Conservation (phyloP, 2,113 vertebrate species). For the Bostrychus sinensis region DNA sequence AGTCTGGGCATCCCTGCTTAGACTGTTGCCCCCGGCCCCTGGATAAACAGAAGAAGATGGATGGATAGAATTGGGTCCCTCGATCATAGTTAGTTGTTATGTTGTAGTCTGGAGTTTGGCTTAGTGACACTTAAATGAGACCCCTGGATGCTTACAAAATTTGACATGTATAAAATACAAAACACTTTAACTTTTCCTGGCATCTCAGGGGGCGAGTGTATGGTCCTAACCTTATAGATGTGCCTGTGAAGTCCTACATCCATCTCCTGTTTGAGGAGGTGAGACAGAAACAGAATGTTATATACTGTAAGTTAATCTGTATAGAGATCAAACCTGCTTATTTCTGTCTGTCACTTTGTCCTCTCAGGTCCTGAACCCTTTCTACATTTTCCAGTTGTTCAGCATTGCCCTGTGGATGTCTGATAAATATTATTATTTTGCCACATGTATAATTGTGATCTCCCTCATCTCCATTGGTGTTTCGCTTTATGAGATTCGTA, state of each 20-base stretch:
- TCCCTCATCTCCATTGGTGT: conserved; percentile 87
- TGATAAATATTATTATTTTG: conserved; percentile 88
- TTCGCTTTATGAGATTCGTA: conserved; percentile 89
- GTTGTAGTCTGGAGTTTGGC: no score
- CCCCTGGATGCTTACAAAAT: no score
- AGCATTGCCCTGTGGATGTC: conserved; percentile 89
- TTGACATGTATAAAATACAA: neutral
- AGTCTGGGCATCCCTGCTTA: no score
- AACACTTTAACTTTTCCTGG: neutral
- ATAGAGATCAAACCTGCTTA: neutral
- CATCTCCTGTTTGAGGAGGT: conserved; percentile 91
- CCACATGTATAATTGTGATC: conserved; percentile 87
- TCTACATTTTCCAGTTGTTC: conserved; percentile 93
- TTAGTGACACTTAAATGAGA: no score
- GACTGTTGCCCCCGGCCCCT: no score
- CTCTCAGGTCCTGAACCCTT: conserved; percentile 89
- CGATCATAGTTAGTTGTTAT: no score
- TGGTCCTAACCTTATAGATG: conserved; percentile 88
- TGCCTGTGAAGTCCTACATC: conserved; percentile 88
- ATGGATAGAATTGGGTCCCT: no score
- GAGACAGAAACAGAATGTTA: conserved; percentile 2
- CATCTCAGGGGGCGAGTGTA: conserved; percentile 84
- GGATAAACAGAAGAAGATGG: no score
- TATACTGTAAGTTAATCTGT: neutral
- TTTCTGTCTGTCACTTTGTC: neutral